Evolutionary conservation across 1,140 invertebrate species (phyloP).

Genomic region (Nasonia longicornis): DNA sequence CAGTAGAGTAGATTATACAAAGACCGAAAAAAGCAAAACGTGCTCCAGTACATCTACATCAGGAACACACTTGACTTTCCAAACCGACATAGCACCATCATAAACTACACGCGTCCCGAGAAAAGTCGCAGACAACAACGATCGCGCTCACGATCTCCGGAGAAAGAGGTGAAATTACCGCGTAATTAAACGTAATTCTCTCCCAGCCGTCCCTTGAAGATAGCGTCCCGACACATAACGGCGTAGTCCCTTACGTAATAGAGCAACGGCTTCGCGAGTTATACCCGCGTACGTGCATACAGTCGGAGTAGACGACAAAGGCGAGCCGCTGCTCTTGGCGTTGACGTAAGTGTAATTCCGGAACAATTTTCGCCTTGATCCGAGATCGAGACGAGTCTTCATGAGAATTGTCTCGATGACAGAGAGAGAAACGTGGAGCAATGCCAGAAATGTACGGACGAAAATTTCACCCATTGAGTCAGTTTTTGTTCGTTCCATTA

Average conservation of each 20-base stretch:
- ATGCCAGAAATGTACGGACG: neutral
- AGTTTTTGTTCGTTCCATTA: conserved; percentile 2
- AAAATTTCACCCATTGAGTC: neutral
- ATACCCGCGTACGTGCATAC: neutral
- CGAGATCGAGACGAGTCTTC: neutral
- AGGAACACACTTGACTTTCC: neutral
- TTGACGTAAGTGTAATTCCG: conserved; percentile 29
- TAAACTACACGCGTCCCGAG: neutral
- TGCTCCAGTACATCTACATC: neutral
- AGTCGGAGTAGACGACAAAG: neutral
- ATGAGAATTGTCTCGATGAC: neutral
- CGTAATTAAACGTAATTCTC: conserved; percentile 22
- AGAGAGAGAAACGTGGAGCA: neutral
- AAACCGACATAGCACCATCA: neutral
- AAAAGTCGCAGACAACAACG: neutral
- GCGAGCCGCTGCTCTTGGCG: neutral
- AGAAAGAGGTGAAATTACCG: conserved; percentile 4
- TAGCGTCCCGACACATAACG: neutral
- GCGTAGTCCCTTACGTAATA: conserved; percentile 9
- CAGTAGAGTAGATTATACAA: neutral
- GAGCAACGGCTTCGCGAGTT: neutral
- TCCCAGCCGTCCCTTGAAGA: neutral
- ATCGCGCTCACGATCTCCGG: neutral
- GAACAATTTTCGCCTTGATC: neutral
- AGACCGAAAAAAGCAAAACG: too few relatives aligned